Percentiles rank a stretch among this genome's conserved stretches.
These are phyloP conservation scores for Lobophora halterata DNA, from an alignment of 2,888 invertebrate species.

Conservation along the genomic window DNA sequence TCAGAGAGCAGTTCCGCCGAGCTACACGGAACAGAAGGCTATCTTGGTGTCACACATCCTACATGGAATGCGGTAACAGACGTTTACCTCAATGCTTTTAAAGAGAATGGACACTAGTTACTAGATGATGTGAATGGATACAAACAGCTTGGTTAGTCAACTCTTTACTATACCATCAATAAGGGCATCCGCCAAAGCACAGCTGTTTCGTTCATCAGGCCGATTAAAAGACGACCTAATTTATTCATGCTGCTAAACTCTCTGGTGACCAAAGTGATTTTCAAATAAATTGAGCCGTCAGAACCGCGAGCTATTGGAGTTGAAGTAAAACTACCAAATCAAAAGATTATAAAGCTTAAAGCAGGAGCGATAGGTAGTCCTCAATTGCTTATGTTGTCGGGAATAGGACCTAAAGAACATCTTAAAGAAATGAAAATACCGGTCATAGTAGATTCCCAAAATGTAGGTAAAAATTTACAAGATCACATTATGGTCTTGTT, in stretches of 20 bases:
- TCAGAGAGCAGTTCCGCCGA: conserved; percentile 12
- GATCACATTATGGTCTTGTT: conserved; percentile 38
- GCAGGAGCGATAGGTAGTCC: conserved; percentile 45
- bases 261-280: conserved; percentile 36
- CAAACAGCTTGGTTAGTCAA: conserved; percentile 37
- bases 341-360: conserved; percentile 21
- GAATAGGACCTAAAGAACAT: conserved; percentile 41
- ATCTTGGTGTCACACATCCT: conserved; percentile 26
- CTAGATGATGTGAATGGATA: conserved; percentile 38
- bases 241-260: conserved; percentile 37
- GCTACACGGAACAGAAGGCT: conserved; percentile 29
- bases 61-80: conserved; percentile 5
- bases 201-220: conserved; percentile 36
- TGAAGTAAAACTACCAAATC: conserved; percentile 29
- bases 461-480: conserved; percentile 43
- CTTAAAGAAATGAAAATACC: conserved; percentile 35
- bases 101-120: conserved; percentile 29
- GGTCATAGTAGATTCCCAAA: conserved; percentile 33
- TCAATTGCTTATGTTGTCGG: conserved; percentile 45
- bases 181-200: conserved; percentile 37
- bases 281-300: too few relatives aligned
- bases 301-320: conserved; percentile 35
- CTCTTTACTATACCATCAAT: conserved; percentile 32
- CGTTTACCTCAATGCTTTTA: conserved; percentile 23
- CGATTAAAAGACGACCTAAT: conserved; percentile 36